A percentile compares a stretch with the other conserved stretches of the same genome.
Evolutionary conservation across 2,797 vertebrate genomes (phyloP).

Genomic region (Pseudomugil gertrudae): DNA sequence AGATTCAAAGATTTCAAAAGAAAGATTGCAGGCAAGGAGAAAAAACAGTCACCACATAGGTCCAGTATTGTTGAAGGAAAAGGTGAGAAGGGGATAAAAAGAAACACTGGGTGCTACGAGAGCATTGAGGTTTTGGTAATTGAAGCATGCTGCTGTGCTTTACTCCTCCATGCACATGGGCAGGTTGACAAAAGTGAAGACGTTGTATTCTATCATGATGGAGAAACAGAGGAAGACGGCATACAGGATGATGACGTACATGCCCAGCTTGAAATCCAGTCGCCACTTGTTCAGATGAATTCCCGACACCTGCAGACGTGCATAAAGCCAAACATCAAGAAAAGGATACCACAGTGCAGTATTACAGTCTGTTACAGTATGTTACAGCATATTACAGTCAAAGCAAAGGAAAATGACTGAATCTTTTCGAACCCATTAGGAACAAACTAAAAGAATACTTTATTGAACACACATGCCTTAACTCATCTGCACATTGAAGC

Average conservation of each 20-base stretch:
- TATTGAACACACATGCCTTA: not conserved
- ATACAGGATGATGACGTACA: slow-evolving; percentile 91
- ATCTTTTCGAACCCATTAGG: not conserved
- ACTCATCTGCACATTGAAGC: not conserved
- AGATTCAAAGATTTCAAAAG: slow-evolving; percentile 36
- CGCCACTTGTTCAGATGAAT: slow-evolving; percentile 95
- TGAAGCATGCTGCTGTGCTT: slow-evolving; percentile 57
- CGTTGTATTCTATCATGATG: slow-evolving; percentile 96
- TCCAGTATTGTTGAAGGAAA: slow-evolving; percentile 46
- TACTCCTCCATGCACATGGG: slow-evolving; percentile 91
- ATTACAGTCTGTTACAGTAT: too few species aligned
- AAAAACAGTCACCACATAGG: slow-evolving; percentile 52
- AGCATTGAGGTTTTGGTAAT: slow-evolving; percentile 64
- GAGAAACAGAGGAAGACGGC: slow-evolving; percentile 95
- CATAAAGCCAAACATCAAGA: slow-evolving; percentile 1
- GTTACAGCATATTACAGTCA: too few species aligned
- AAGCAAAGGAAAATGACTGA: not conserved
- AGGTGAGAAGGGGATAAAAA: not conserved
- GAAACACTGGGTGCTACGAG: slow-evolving; percentile 6
- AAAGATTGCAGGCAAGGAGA: slow-evolving; percentile 22
- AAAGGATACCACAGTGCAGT: not conserved
- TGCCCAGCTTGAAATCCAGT: slow-evolving; percentile 90
- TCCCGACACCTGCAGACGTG: slow-evolving; percentile 84
- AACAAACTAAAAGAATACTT: not conserved
- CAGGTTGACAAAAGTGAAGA: slow-evolving; percentile 98